Percentiles rank a stretch among this genome's conserved stretches.
phyloP scores from a whole-genome alignment of 2,888 invertebrate genomes.

The Macroteleia sp. region DNA sequence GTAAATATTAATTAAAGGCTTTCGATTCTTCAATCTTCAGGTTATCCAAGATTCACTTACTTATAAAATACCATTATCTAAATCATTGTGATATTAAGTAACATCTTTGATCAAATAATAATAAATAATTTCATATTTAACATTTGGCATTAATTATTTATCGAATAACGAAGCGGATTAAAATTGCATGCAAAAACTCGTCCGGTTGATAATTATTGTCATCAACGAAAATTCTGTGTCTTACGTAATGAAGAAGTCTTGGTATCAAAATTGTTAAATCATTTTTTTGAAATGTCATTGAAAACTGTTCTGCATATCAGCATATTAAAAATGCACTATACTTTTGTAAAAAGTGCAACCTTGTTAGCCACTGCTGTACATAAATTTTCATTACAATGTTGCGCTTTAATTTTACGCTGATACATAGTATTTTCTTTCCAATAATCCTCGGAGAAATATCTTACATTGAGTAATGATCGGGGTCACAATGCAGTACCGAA shows the following conservation, averaged over 20 bases:
- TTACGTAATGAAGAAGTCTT: background rate
- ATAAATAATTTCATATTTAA: too few species aligned
- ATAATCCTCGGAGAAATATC: slow-evolving; percentile 33
- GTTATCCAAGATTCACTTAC: too few species aligned
- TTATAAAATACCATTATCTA: too few species aligned
- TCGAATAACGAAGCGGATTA: too few species aligned
- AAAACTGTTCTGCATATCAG: slow-evolving; percentile 14
- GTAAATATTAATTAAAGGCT: too few species aligned
- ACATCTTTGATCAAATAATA: too few species aligned
- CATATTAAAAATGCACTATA: slow-evolving; percentile 17
- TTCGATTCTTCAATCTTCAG: too few species aligned
- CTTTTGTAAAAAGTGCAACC: slow-evolving; percentile 20
- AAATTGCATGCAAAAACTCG: too few species aligned
- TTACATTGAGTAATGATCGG: slow-evolving; percentile 53
- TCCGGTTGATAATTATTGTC: too few species aligned
- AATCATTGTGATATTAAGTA: too few species aligned
- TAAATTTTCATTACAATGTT: slow-evolving; percentile 47
- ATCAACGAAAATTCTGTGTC: background rate
- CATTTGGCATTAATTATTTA: too few species aligned
- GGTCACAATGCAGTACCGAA: slow-evolving; percentile 47
- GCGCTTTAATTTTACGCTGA: slow-evolving; percentile 50
- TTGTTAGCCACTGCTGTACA: slow-evolving; percentile 12
- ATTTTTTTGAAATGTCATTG: slow-evolving; percentile 28
- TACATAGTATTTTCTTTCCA: slow-evolving; percentile 41
- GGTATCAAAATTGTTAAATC: too few species aligned